phyloP scores from a whole-genome alignment of 2,888 invertebrate genomes.

The Phyto melanocephala region DNA sequence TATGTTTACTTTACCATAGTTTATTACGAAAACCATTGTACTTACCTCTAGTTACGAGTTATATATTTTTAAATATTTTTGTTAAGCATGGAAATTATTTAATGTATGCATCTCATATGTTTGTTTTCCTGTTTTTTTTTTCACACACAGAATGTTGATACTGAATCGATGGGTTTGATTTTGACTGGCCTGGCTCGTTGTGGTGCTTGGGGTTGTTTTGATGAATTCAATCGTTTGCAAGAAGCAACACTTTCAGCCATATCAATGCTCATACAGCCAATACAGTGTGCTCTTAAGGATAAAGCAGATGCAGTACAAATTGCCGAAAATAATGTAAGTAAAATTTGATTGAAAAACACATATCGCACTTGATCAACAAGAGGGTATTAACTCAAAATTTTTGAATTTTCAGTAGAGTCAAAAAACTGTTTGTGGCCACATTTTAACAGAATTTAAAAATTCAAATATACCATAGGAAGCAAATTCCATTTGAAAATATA shows the following conservation, averaged over 20 bases:
- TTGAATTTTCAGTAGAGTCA: too few species aligned
- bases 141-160: constrained; percentile 89
- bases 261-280: constrained; percentile 95
- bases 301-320: constrained; percentile 80
- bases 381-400: too few species aligned
- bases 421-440: too few species aligned
- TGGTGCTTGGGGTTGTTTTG: constrained; percentile 99
- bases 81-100: constrained; percentile 26
- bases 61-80: constrained; percentile 24
- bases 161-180: constrained; percentile 95
- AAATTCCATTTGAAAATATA: too few species aligned
- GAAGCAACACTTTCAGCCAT: constrained; percentile 96
- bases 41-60: not conserved
- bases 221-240: constrained; percentile 98
- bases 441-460: too few species aligned
- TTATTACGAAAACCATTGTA: not conserved
- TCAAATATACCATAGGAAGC: too few species aligned
- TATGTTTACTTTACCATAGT: constrained; percentile 11
- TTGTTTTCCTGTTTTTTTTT: not conserved
- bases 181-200: constrained; percentile 94
- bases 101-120: not conserved
- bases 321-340: constrained; percentile 80
- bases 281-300: constrained; percentile 89
- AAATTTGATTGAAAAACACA: not conserved
- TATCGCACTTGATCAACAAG: too few species aligned